Evolutionary conservation across 2,888 invertebrate species (phyloP).

Genomic region (Fabriciana adippe): DNA sequence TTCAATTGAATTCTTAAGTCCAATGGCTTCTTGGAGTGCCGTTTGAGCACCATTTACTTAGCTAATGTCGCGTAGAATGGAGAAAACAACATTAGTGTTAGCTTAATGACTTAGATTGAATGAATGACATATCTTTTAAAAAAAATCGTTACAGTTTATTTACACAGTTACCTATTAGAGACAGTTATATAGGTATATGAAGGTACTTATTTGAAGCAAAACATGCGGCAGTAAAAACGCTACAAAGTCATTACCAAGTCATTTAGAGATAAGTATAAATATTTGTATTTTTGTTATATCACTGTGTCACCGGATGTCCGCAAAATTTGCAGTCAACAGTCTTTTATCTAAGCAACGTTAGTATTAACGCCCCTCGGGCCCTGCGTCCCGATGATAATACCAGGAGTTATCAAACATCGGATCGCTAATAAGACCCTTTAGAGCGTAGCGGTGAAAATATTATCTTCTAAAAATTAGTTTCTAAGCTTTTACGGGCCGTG

Average conservation of each 20-base stretch:
- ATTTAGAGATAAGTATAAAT: not conserved
- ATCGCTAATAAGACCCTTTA: not conserved
- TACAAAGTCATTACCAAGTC: not conserved
- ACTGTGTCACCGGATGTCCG: slow-evolving; percentile 39
- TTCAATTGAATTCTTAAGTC: too few species aligned
- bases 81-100: too few species aligned
- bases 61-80: too few species aligned
- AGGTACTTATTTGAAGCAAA: too few species aligned
- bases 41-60: too few species aligned
- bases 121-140: too few species aligned
- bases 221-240: too few species aligned
- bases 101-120: too few species aligned
- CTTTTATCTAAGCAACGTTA: slow-evolving; percentile 58
- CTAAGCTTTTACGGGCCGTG: not conserved
- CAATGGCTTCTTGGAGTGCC: too few species aligned
- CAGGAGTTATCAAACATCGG: slow-evolving; percentile 1
- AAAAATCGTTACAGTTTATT: too few species aligned
- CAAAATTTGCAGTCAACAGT: slow-evolving; percentile 60
- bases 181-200: too few species aligned
- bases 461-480: not conserved
- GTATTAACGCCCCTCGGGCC: slow-evolving; percentile 41
- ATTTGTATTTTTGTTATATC: not conserved
- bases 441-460: not conserved
- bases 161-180: too few species aligned
- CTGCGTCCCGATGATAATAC: not conserved